These are phyloP conservation scores for Hydrocynus forskahlii DNA, from an alignment of 2,797 vertebrate species.

Conservation along the genomic window DNA sequence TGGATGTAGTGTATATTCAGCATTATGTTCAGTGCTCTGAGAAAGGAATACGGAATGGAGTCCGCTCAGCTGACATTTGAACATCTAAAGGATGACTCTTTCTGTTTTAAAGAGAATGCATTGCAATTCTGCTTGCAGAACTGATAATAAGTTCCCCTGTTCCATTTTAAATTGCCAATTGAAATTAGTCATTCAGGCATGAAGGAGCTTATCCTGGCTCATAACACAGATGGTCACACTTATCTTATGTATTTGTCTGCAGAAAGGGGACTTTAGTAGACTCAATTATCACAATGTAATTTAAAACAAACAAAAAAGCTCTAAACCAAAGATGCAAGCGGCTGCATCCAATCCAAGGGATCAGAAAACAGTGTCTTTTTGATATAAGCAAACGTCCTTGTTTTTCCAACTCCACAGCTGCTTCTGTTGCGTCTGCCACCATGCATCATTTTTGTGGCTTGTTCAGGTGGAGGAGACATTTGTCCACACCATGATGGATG, in stretches of 20 bases:
- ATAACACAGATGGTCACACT: neutral
- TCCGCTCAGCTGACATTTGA: neutral
- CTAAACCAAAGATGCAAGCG: neutral
- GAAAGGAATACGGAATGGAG: neutral
- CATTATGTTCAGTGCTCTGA: neutral
- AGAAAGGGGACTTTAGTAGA: neutral
- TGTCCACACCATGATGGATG: slow-evolving; percentile 9
- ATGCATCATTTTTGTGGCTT: slow-evolving; percentile 8
- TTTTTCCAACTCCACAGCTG: neutral
- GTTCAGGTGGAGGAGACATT: slow-evolving; percentile 1
- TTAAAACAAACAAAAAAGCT: neutral
- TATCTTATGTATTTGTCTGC: neutral
- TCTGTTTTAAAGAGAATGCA: neutral
- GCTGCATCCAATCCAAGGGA: neutral
- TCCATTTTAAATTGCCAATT: neutral
- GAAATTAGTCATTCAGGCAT: neutral
- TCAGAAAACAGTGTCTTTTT: neutral
- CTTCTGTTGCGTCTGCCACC: neutral
- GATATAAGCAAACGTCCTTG: slow-evolving; percentile 1
- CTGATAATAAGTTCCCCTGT: neutral
- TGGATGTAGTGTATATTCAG: slow-evolving; percentile 1
- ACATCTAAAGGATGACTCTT: neutral
- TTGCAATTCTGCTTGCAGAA: neutral
- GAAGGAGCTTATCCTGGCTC: neutral
- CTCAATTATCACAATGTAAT: neutral